A percentile compares a stretch with the other conserved stretches of the same genome.
These are phyloP conservation scores for Calcarius ornatus DNA, from an alignment of 2,113 vertebrate genomes.

Conservation along the genomic window DNA sequence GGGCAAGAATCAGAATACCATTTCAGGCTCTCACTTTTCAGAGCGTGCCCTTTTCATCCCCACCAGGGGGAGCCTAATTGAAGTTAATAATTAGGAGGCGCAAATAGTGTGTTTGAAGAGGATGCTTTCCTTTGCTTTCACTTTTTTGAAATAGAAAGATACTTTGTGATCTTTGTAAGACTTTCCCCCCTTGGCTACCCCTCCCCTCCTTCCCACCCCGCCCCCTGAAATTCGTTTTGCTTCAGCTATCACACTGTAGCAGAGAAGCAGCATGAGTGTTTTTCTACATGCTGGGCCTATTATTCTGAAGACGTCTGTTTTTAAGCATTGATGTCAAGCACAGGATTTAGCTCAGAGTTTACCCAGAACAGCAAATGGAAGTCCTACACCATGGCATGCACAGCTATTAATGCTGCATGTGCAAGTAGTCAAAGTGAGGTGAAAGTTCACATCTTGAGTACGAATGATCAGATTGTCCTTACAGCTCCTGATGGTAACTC, in stretches of 20 bases:
- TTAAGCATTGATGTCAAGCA: not conserved
- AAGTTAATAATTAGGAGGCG: not conserved
- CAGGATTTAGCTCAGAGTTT: not conserved
- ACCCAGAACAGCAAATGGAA: not conserved
- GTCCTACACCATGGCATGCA: not conserved
- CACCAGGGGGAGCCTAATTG: slow-evolving; percentile 48
- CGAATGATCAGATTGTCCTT: not conserved
- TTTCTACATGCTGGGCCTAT: not conserved
- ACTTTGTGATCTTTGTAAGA: not conserved
- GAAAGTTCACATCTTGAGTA: not conserved
- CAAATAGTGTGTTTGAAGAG: not conserved
- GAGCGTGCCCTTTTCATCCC: slow-evolving; percentile 38
- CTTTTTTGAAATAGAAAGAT: slow-evolving; percentile 27
- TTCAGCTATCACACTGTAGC: not conserved
- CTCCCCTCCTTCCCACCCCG: fast-evolving
- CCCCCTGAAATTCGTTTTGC: not conserved
- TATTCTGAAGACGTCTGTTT: not conserved
- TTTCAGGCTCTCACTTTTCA: not conserved
- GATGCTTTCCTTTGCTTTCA: not conserved
- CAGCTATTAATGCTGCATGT: not conserved
- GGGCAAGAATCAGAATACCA: not conserved
- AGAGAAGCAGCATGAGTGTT: not conserved
- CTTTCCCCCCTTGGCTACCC: fast-evolving
- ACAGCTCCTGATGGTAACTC: not conserved
- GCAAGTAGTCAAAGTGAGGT: not conserved